Evolutionary conservation across 2,888 invertebrate species (phyloP).

Genomic region (Chesias legatella): DNA sequence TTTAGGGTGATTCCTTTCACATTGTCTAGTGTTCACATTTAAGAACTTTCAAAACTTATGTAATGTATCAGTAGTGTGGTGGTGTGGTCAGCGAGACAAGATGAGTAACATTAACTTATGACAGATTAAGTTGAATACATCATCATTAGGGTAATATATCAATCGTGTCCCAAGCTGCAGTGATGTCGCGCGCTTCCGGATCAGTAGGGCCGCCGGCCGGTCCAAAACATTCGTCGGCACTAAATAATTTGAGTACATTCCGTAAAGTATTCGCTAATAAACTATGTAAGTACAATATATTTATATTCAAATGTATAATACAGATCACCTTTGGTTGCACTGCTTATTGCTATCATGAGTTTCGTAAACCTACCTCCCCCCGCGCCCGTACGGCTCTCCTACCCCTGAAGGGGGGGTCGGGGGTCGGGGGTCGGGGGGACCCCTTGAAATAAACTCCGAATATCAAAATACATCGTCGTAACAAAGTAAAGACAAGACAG

Average conservation of each 20-base stretch:
- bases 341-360: slow-evolving; percentile 57
- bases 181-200: not conserved
- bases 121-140: too few relatives aligned
- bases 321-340: slow-evolving; percentile 57
- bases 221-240: slow-evolving; percentile 15
- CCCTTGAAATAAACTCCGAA: slow-evolving; percentile 55
- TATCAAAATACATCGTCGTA: slow-evolving; percentile 62
- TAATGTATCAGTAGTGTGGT: too few relatives aligned
- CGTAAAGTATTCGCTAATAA: slow-evolving; percentile 33
- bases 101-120: too few relatives aligned
- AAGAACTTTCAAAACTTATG: too few relatives aligned
- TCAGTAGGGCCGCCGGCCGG: slow-evolving; percentile 1
- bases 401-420: not conserved
- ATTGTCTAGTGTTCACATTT: too few relatives aligned
- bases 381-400: not conserved
- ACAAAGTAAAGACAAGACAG: slow-evolving; percentile 56
- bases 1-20: too few relatives aligned
- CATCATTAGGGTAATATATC: too few relatives aligned
- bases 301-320: slow-evolving; percentile 32
- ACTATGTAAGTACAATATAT: slow-evolving; percentile 38
- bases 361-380: slow-evolving; percentile 23
- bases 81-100: too few relatives aligned
- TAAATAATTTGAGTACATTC: slow-evolving; percentile 11
- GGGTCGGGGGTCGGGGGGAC: not conserved
- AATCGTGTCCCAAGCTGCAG: too few relatives aligned